Evolutionary conservation across 2,797 vertebrate species (phyloP), one percentile per base, ranked within the genome.

Genomic region (Gymnothorax javanicus): DNA sequence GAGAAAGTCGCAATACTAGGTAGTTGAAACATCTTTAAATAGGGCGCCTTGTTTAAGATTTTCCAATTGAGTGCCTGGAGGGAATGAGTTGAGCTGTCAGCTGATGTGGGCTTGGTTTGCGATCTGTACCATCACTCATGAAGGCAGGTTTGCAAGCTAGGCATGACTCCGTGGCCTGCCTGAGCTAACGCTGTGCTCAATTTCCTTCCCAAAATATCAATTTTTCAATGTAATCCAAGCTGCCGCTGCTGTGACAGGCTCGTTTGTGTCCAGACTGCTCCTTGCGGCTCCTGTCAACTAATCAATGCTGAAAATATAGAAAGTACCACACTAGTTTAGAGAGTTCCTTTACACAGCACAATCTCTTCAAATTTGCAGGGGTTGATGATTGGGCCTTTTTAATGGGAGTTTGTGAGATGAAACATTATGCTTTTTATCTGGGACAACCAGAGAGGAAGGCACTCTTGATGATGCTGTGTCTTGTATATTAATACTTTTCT

Each of bases 191-290:
- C 33, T 43, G 33, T 43, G 33, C 33, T 43, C 33, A 43, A 43
- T 81, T 81, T 5, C 77, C 50, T 81, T 81, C 77, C 7, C 77
- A 81, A 81, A 81, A 81, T 56, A 81, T 20, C 20, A 17, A 81
- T 81, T 81, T 81, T 81, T 81, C 77, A 56, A 52, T 23, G 50
- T 56, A 43, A 7, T 52, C 77, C 52, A 56, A 20, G 23, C 50
- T 81, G 77, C 77, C 77, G 8, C 52, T 81, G 77, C 7, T 81
- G 50, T 81, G 77, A 81, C 77, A 81, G 77, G 52, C 77, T 81
- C 50, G 56, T 81, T 81, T 81, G 77, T 81, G 56, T 81, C 77
- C 73, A 6, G 33, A 81, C 50, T 56, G 15, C 77, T 56, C 77
- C 77, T 54, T 54, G 56, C 52, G 77, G 50, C 0, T 81, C 77